Base-by-base conservation (phyloP, 1,140 invertebrate genomes). In the Psix sp. region DNA sequence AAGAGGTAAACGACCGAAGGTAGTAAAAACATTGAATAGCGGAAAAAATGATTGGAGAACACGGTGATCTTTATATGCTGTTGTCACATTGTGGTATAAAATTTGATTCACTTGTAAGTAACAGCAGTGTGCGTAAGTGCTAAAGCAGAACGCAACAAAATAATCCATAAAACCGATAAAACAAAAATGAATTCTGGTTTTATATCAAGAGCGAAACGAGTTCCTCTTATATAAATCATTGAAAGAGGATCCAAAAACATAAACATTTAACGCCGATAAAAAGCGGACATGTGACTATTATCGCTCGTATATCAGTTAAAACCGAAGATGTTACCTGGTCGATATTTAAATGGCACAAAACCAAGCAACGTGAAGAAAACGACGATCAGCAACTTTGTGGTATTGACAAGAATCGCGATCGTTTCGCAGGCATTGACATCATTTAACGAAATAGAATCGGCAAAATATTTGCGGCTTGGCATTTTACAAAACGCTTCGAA, bases 401-500 rank as follows among this genome's bases (percentile, higher is more conserved):
- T 65, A 48, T 46, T 33, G 38, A 57, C 18, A 21, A 26, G 42
- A 65, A 26, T 46, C 39, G 33, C 42, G 40, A 65, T 65, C 60
- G 51, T n/a, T 42, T 5, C 1, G 17, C 24, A 40, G 59, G 59
- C 60, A 66, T 66, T 73, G 70, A 73, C 70, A 73, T 57, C 48
- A 31, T 73, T 73, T 65, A 74, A 54, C 48, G 35, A 65, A 59
- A 65, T 51, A 60, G 43, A 13, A 39, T 36, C 48, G 43, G 65
- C 56, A 57, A 67, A 67, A 67, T 49, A 67, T 48, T 67, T 51
- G 62, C 33, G 63, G 70, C 18, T 46, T 40, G 54, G 40, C 54
- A 40, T 62, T 66, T 66, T 67, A 46, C 33, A 62, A 66, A 45
- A 15, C 21, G 17, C 1, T 10, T 20, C 2, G 33, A 45, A 57